phyloP scores from a whole-genome alignment of 2,113 vertebrate species.

The Brienomyrus longianalis region DNA sequence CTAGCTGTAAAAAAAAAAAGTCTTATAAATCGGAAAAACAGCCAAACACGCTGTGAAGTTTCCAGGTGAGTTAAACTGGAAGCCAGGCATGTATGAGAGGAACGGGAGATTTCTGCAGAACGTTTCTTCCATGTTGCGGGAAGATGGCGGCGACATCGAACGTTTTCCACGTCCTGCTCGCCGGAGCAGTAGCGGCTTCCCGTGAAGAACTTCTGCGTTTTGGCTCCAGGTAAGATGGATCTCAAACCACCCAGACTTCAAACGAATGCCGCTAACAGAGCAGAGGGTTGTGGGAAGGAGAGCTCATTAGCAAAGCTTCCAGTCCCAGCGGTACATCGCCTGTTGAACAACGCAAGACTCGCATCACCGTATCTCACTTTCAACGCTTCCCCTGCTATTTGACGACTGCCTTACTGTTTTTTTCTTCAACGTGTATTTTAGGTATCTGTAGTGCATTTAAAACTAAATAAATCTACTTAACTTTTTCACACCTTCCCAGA shows the following conservation, averaged over 20 bases:
- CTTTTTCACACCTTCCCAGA: neutral
- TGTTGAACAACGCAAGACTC: neutral
- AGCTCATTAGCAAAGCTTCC: neutral
- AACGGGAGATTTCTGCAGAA: neutral
- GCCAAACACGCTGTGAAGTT: neutral
- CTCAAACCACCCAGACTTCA: neutral
- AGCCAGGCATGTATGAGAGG: neutral
- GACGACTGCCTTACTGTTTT: neutral
- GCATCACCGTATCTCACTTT: neutral
- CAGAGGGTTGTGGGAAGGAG: neutral
- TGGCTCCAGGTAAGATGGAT: constrained; percentile 1
- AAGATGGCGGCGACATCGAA: neutral
- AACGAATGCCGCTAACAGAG: neutral
- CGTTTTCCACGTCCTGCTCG: neutral
- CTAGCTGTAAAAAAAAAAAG: neutral
- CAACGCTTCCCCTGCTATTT: neutral
- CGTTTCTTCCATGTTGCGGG: neutral
- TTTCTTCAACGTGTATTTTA: neutral
- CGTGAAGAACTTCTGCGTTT: neutral
- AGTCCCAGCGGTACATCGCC: neutral
- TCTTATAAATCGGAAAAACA: neutral
- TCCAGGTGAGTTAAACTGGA: neutral
- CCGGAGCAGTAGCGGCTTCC: neutral
- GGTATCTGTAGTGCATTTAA: neutral
- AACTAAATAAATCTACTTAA: neutral